Conservation (phyloP, 1,140 invertebrate genomes). For the Saccostrea glomerata region DNA sequence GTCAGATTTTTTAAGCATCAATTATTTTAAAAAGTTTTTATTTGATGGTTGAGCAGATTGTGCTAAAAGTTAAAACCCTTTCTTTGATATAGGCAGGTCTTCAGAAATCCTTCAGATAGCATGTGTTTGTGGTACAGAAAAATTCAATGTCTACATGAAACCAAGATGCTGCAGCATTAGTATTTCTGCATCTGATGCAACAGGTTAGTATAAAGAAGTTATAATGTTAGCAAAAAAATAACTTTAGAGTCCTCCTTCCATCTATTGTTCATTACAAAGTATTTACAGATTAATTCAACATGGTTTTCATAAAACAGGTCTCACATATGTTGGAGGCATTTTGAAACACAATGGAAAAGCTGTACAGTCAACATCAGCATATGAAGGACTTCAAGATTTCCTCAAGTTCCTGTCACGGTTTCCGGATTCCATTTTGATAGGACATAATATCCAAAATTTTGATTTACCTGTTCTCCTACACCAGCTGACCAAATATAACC, state of each 20-base stretch:
- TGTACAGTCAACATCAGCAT: background rate
- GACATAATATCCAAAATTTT: constrained; percentile 46
- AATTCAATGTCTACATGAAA: constrained; percentile 1
- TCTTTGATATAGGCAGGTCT: background rate
- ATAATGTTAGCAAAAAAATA: background rate
- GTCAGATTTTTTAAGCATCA: background rate
- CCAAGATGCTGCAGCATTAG: constrained; percentile 6
- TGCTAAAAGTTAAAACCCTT: constrained; percentile 10
- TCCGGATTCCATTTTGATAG: constrained; percentile 20
- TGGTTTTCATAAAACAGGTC: background rate
- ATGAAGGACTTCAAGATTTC: constrained; percentile 20
- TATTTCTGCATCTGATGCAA: constrained; percentile 28
- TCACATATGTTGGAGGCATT: constrained; percentile 21
- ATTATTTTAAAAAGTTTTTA: background rate
- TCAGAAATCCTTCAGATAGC: constrained; percentile 6
- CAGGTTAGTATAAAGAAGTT: constrained; percentile 13
- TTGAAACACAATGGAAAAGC: background rate
- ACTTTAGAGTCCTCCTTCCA: background rate
- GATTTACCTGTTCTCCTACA: constrained; percentile 25
- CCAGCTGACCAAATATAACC: constrained; percentile 23
- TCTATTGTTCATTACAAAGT: background rate
- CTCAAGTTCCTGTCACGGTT: background rate
- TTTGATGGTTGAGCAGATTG: no score
- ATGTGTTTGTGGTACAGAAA: background rate
- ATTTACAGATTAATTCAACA: background rate